Evolutionary conservation across 92 coral and sea anemone species (phyloP), one percentile per base, ranked within the genome.

Genomic region (Chrysogorgia sp.): DNA sequence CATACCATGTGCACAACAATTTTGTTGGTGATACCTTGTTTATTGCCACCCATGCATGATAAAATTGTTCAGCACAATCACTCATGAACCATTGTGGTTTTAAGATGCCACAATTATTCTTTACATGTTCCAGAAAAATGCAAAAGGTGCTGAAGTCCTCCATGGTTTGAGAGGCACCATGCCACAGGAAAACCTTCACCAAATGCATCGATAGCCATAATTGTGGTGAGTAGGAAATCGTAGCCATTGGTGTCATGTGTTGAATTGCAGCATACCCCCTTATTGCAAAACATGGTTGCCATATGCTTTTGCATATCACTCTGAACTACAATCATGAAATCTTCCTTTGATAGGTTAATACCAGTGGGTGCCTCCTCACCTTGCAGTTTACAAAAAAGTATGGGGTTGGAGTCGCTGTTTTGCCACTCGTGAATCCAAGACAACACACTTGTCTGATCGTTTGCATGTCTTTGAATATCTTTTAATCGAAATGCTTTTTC

Each of bases 171-270:
- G n/a, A n/a, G n/a, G n/a, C n/a, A n/a, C n/a, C n/a, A n/a, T n/a
- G n/a, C n/a, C n/a, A n/a, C n/a, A 0, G 93, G 93, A 32, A 86
- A 48, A 15, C 93, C 90, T 67, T 80, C 72, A 2, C 93, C 93
- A 45, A 74, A 87, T 34, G 86, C 89, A 56, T 90, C 90, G 0
- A 90, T 40, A 0, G 75, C 88, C 21, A 79, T 40, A 29, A 86
- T 20, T 10, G 93, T 82, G 0, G 88, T 83, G 1, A 83, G 78
- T 1, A 33, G 49, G 60, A 83, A 89, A 35, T 86, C 90, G 21
- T 90, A 83, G 9, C 71, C 90, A 58, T 79, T 90, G 14, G 94
- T 90, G 34, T 87, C 88, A 30, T 90, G 94, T 31, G 89, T 86
- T 62, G 83, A 62, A 47, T 90, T 86, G 25, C 63, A 45, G 57